Evolutionary conservation across 2,888 invertebrate species (phyloP).

Genomic region (Andrena bucephala): DNA sequence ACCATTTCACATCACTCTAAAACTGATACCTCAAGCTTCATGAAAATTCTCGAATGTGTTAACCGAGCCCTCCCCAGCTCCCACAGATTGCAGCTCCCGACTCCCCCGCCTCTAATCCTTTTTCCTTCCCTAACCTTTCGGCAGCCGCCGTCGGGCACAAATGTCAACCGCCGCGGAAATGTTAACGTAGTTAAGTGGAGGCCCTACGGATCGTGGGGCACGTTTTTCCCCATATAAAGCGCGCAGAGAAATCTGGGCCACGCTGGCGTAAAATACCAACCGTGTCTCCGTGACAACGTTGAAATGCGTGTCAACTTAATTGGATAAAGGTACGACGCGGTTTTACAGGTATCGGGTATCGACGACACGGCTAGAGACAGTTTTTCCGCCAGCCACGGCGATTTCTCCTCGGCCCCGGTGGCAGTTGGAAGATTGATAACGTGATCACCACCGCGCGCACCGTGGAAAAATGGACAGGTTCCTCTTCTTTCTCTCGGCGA

Average conservation of each 20-base stretch:
- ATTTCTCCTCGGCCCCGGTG: constrained; percentile 55
- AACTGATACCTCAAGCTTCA: no score
- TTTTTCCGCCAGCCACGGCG: constrained; percentile 37
- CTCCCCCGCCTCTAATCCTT: not conserved
- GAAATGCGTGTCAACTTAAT: constrained; percentile 59
- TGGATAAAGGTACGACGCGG: constrained; percentile 54
- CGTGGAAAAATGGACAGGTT: constrained; percentile 11
- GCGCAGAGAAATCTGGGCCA: constrained; percentile 54
- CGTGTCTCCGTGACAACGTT: constrained; percentile 23
- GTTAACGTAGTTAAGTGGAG: constrained; percentile 46
- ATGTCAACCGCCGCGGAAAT: constrained; percentile 41
- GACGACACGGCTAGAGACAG: constrained; percentile 35
- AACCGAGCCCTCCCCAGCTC: not conserved
- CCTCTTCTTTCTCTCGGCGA: not conserved
- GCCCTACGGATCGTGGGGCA: constrained; percentile 37
- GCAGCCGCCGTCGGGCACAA: not conserved
- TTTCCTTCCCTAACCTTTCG: constrained; percentile 27
- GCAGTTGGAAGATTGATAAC: constrained; percentile 61
- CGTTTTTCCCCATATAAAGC: constrained; percentile 56
- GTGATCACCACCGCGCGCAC: constrained; percentile 32
- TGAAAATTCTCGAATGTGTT: not conserved
- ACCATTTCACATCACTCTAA: no score
- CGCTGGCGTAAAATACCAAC: constrained; percentile 47
- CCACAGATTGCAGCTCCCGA: not conserved
- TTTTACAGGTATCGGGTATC: constrained; percentile 41